Conservation (phyloP, 2,888 invertebrate species). For the Corbicula japonica region DNA sequence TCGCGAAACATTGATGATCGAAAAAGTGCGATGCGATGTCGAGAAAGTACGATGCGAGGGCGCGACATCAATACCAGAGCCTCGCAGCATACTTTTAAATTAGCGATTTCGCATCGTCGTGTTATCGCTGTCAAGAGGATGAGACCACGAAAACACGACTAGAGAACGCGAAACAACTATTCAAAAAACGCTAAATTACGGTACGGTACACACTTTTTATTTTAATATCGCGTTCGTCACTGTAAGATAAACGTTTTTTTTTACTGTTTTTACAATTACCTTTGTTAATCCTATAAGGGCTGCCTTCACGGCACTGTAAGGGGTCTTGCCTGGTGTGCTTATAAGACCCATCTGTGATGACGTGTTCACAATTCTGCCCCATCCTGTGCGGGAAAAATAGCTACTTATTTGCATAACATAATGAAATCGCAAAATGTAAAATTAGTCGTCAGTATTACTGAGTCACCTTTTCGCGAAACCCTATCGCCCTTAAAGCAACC, state of each 20-base stretch:
- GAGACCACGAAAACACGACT: not conserved
- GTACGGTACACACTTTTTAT: not conserved
- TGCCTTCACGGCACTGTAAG: constrained; percentile 73
- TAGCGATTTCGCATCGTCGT: not conserved
- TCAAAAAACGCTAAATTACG: not conserved
- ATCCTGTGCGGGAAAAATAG: constrained; percentile 55
- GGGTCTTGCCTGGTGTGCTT: constrained; percentile 71
- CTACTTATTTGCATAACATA: too few relatives aligned
- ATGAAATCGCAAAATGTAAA: too few relatives aligned
- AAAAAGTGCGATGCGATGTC: too few relatives aligned
- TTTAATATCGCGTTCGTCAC: too few relatives aligned
- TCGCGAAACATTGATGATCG: too few relatives aligned
- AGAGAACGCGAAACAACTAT: not conserved
- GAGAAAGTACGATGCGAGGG: too few relatives aligned
- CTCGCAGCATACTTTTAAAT: not conserved
- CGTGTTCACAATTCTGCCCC: constrained; percentile 79
- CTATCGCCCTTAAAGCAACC: too few relatives aligned
- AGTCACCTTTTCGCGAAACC: too few relatives aligned
- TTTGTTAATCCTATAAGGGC: constrained; percentile 75
- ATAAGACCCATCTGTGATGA: constrained; percentile 77
- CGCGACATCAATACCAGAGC: too few relatives aligned
- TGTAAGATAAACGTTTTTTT: too few relatives aligned
- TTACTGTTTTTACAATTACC: constrained; percentile 62
- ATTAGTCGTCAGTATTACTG: too few relatives aligned
- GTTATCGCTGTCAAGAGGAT: not conserved